Percentiles rank a stretch among this genome's conserved stretches.
phyloP scores from a whole-genome alignment of 2,797 vertebrate genomes.

The Gallinago nigripennis region DNA sequence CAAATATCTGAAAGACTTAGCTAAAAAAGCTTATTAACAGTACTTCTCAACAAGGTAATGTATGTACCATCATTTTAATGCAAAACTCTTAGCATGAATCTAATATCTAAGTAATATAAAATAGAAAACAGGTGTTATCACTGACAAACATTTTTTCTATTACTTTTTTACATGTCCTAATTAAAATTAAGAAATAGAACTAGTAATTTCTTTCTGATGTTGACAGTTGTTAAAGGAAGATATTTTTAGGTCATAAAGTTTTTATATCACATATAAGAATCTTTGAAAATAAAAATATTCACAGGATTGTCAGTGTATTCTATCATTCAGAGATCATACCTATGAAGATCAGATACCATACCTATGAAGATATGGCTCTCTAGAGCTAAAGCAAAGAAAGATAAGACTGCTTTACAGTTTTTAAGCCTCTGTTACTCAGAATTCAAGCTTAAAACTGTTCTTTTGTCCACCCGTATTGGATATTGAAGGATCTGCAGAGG shows the following conservation, averaged over 20 bases:
- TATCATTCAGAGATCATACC: neutral
- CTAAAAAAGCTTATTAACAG: neutral
- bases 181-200: neutral
- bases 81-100: neutral
- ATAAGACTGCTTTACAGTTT: neutral
- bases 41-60: neutral
- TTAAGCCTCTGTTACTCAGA: neutral
- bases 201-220: neutral
- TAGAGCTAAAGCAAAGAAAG: neutral
- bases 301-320: neutral
- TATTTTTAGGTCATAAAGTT: neutral
- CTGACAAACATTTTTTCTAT: neutral
- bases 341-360: neutral
- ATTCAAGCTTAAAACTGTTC: neutral
- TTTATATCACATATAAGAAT: neutral
- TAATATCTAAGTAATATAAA: neutral
- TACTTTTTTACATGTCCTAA: neutral
- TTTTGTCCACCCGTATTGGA: neutral
- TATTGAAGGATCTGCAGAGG: neutral
- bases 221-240: neutral
- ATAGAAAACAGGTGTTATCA: neutral
- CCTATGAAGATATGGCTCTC: neutral
- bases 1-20: neutral
- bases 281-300: neutral
- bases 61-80: neutral